phyloP scores from a whole-genome alignment of 2,888 invertebrate genomes.

The Neoaliturus tenellus region DNA sequence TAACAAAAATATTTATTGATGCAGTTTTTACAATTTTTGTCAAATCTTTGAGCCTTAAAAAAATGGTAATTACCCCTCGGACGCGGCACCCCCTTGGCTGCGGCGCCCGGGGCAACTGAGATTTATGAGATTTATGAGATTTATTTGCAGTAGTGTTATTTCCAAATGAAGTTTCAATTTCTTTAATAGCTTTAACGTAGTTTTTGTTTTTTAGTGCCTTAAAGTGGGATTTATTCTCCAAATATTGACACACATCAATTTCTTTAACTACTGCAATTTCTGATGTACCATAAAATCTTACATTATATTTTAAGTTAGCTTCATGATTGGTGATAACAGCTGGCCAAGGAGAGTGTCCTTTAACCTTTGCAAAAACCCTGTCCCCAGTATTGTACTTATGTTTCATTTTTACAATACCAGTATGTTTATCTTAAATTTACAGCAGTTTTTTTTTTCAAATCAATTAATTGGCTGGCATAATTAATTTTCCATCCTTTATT shows the following conservation, averaged over 20 bases:
- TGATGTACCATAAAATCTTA: slow-evolving; percentile 12
- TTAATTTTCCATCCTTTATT: too few relatives aligned
- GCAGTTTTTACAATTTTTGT: too few relatives aligned
- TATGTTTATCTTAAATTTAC: too few relatives aligned
- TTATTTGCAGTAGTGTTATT: neutral
- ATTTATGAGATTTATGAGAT: too few relatives aligned
- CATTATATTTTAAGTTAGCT: neutral
- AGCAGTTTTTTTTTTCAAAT: too few relatives aligned
- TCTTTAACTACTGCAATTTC: slow-evolving; percentile 6
- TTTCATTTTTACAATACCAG: neutral
- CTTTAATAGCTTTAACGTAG: neutral
- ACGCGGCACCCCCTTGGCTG: too few relatives aligned
- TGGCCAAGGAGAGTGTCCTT: slow-evolving; percentile 8
- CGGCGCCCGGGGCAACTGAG: too few relatives aligned
- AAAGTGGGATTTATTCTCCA: neutral
- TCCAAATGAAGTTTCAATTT: neutral
- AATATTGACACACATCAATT: neutral
- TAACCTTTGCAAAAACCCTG: slow-evolving; percentile 12
- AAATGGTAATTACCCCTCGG: too few relatives aligned
- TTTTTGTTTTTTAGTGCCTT: neutral
- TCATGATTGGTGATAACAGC: neutral
- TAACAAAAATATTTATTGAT: too few relatives aligned
- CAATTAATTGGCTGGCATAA: too few relatives aligned
- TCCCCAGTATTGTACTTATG: neutral
- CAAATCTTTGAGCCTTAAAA: too few relatives aligned